These are phyloP conservation scores for Rhinella marina DNA, from an alignment of 2,797 vertebrate species.

Conservation along the genomic window DNA sequence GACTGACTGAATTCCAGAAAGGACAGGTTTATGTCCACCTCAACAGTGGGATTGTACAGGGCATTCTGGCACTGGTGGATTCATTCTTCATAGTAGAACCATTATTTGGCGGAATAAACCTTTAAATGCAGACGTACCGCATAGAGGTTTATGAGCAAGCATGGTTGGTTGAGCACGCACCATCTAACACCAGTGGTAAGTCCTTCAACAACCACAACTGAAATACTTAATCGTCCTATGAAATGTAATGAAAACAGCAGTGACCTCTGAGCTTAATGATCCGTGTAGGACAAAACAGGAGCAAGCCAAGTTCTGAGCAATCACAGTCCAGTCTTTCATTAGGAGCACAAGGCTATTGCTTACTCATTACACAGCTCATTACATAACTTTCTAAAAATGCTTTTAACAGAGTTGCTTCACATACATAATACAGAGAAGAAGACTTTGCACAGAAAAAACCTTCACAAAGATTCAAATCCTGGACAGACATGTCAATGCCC, in stretches of 20 bases:
- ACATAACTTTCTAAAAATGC: background rate
- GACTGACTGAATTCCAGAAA: too few relatives aligned
- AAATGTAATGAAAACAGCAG: slow-evolving; percentile 20
- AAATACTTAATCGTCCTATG: slow-evolving; percentile 4
- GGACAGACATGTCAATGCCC: too few relatives aligned
- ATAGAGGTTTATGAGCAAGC: background rate
- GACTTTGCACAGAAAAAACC: background rate
- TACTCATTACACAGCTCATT: slow-evolving; percentile 33
- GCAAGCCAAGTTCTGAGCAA: background rate
- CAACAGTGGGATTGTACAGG: too few relatives aligned
- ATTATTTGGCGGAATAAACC: background rate
- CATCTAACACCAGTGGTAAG: background rate
- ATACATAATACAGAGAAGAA: background rate
- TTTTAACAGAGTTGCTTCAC: slow-evolving; percentile 3
- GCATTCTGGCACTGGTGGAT: too few relatives aligned
- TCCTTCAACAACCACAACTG: background rate
- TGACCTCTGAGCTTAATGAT: slow-evolving; percentile 20
- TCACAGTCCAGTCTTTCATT: slow-evolving; percentile 14
- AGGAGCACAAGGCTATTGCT: background rate
- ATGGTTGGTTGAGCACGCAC: background rate
- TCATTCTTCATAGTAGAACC: background rate
- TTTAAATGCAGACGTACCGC: background rate
- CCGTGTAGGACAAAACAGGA: slow-evolving; percentile 25
- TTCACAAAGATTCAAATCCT: too few relatives aligned
- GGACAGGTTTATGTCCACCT: too few relatives aligned